Evolutionary conservation across 2,797 vertebrate genomes (phyloP).

Genomic region (Gila robusta): DNA sequence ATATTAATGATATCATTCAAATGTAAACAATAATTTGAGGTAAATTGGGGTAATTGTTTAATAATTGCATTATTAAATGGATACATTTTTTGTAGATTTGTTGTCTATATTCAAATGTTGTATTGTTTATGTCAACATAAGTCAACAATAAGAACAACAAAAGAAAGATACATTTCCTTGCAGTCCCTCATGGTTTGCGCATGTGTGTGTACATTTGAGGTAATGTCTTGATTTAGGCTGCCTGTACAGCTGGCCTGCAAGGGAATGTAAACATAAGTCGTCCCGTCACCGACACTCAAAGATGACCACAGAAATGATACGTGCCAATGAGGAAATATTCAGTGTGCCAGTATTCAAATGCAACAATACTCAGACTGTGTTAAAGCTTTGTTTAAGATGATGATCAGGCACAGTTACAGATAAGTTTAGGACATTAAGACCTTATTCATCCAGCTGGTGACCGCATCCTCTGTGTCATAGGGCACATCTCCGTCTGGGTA

Average conservation of each 20-base stretch:
- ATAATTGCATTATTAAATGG: background rate
- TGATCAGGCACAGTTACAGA: background rate
- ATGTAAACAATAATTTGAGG: no score
- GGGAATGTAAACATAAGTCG: constrained; percentile 73
- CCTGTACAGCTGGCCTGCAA: constrained; percentile 40
- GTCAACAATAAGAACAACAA: background rate
- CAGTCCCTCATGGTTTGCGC: background rate
- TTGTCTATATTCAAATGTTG: background rate
- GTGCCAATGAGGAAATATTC: background rate
- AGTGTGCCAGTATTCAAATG: no score
- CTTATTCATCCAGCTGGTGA: constrained; percentile 98
- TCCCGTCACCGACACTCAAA: constrained; percentile 17
- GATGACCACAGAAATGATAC: constrained; percentile 23
- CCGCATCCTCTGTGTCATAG: constrained; percentile 93
- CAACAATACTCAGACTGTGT: no score
- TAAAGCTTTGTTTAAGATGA: background rate
- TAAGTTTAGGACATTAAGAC: constrained; percentile 68
- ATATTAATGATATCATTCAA: no score
- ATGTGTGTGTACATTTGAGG: constrained; percentile 33
- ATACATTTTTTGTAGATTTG: background rate
- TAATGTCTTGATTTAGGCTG: constrained; percentile 7
- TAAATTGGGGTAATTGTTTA: no score
- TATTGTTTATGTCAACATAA: background rate
- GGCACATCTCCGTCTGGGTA: constrained; percentile 88
- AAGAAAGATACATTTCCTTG: background rate